Evolutionary conservation across 2,888 invertebrate species (phyloP).

Genomic region (Eupithecia insigniata): DNA sequence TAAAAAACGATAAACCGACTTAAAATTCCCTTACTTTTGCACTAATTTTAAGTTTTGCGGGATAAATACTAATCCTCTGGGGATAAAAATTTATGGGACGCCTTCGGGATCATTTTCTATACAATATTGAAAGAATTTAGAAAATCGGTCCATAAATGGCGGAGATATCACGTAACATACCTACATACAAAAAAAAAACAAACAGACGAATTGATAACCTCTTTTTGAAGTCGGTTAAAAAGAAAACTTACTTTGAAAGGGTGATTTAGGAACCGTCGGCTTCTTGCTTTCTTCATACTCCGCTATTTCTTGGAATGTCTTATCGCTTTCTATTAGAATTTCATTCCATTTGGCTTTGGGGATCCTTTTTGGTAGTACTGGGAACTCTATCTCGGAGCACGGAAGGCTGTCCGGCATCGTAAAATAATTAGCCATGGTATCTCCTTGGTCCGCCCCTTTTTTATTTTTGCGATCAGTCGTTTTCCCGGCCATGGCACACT

Average conservation of each 20-base stretch:
- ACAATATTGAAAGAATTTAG: too few relatives aligned
- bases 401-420: constrained; percentile 71
- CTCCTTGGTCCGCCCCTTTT: constrained; percentile 59
- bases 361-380: constrained; percentile 56
- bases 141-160: too few relatives aligned
- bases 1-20: too few relatives aligned
- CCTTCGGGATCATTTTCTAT: too few relatives aligned
- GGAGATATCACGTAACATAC: too few relatives aligned
- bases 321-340: constrained; percentile 65
- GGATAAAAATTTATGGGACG: too few relatives aligned
- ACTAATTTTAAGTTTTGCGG: too few relatives aligned
- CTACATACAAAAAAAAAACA: too few relatives aligned
- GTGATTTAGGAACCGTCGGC: constrained; percentile 54
- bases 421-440: constrained; percentile 61
- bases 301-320: constrained; percentile 58
- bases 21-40: too few relatives aligned
- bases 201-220: too few relatives aligned
- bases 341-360: constrained; percentile 65
- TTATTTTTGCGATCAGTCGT: constrained; percentile 67
- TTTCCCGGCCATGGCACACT: constrained; percentile 56
- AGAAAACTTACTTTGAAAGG: constrained; percentile 64
- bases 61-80: too few relatives aligned
- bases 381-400: constrained; percentile 73
- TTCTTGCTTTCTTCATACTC: constrained; percentile 59
- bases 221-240: too few relatives aligned